phyloP scores from a whole-genome alignment of 2,113 vertebrate genomes.

The Sphaerodactylus townsendi region DNA sequence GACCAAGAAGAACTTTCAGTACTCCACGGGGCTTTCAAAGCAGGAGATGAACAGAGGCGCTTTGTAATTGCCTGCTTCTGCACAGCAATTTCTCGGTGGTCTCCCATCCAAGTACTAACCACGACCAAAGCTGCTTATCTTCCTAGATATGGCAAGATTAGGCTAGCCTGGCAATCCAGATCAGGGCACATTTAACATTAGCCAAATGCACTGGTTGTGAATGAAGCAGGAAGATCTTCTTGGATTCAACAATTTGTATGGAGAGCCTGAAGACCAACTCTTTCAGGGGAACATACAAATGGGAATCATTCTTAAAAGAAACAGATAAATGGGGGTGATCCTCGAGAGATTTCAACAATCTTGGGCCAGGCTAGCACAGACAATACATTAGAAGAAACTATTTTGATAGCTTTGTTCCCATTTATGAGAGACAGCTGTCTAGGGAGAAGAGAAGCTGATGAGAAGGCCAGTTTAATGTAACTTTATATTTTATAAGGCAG shows the following conservation, averaged over 20 bases:
- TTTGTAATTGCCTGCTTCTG: too few species aligned
- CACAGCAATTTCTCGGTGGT: too few species aligned
- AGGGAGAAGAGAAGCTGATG: background rate
- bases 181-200: background rate
- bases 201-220: background rate
- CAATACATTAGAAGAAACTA: slow-evolving; percentile 11
- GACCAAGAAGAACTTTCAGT: too few species aligned
- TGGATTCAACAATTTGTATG: background rate
- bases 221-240: background rate
- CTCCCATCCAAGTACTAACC: too few species aligned
- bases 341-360: slow-evolving; percentile 21
- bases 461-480: background rate
- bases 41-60: too few species aligned
- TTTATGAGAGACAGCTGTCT: slow-evolving; percentile 12
- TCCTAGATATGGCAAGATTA: too few species aligned
- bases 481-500: background rate
- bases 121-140: too few species aligned
- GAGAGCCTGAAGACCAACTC: background rate
- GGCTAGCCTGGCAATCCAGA: too few species aligned
- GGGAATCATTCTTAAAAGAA: slow-evolving; percentile 5
- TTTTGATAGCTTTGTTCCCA: slow-evolving; percentile 23
- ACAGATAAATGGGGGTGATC: slow-evolving; percentile 4
- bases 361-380: slow-evolving; percentile 23
- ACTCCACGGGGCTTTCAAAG: too few species aligned
- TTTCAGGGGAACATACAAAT: slow-evolving; percentile 15